A percentile compares a stretch with the other conserved stretches of the same genome.
These are phyloP conservation scores for Oostethus manadensis DNA, from an alignment of 2,113 vertebrate species.

Conservation along the genomic window DNA sequence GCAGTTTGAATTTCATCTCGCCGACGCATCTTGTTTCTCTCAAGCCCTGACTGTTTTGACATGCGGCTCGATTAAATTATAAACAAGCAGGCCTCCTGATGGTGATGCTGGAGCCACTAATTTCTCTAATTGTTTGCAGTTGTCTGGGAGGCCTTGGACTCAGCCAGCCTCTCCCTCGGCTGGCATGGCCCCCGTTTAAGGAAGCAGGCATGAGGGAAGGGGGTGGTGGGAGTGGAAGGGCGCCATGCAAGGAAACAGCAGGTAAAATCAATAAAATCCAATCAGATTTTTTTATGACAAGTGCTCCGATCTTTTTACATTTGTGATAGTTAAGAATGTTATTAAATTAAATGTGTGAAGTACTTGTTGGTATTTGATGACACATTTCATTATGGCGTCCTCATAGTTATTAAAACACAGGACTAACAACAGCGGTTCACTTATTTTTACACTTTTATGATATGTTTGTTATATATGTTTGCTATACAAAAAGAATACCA, in stretches of 20 bases:
- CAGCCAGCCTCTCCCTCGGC: slow-evolving; percentile 70
- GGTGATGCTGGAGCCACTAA: slow-evolving; percentile 99
- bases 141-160: slow-evolving; percentile 89
- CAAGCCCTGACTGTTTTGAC: slow-evolving; percentile 99
- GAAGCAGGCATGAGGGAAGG: slow-evolving; percentile 13
- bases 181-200: slow-evolving; percentile 72
- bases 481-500: too few species aligned
- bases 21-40: slow-evolving; percentile 99
- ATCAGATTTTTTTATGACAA: not conserved
- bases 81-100: slow-evolving; percentile 99
- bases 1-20: slow-evolving; percentile 99
- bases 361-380: too few species aligned
- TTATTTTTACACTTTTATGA: too few species aligned
- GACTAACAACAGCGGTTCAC: too few species aligned
- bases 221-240: slow-evolving; percentile 14
- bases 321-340: not conserved
- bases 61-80: slow-evolving; percentile 99
- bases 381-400: too few species aligned
- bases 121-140: slow-evolving; percentile 99
- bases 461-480: too few species aligned
- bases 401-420: too few species aligned
- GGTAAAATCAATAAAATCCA: not conserved
- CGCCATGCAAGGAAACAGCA: not conserved
- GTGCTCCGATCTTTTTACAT: not conserved
- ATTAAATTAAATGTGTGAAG: too few species aligned